Conservation (phyloP, 2,888 invertebrate genomes). For the Idaea dimidiata region DNA sequence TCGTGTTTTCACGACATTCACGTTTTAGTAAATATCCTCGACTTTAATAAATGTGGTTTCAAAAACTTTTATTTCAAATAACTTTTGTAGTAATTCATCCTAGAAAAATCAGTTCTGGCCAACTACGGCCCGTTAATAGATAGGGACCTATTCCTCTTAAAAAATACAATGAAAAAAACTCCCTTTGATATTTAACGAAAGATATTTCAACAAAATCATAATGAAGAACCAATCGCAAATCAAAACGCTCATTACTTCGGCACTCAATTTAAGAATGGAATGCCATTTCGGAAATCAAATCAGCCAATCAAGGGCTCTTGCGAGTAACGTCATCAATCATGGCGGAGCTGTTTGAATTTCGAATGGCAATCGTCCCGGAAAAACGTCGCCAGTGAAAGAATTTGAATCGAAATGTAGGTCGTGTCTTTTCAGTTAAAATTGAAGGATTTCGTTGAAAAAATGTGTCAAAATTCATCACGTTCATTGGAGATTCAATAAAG, state of each 20-base stretch:
- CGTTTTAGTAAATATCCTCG: too few relatives aligned
- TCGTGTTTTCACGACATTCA: too few relatives aligned
- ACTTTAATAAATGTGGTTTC: too few relatives aligned
- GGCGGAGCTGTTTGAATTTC: constrained; percentile 37
- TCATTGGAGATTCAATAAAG: background rate
- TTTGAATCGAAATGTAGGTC: constrained; percentile 17
- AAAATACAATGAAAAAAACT: background rate
- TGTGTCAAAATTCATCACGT: background rate
- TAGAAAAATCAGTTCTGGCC: too few relatives aligned
- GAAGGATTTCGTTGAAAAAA: background rate
- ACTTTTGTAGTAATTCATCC: too few relatives aligned
- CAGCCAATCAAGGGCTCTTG: constrained; percentile 55
- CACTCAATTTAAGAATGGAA: constrained; percentile 48
- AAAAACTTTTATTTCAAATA: too few relatives aligned
- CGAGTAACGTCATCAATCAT: constrained; percentile 60
- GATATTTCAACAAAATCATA: constrained; percentile 1
- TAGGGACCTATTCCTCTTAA: too few relatives aligned
- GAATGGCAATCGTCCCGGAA: constrained; percentile 28
- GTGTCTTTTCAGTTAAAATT: background rate
- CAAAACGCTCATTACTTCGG: constrained; percentile 43
- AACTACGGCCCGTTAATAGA: too few relatives aligned
- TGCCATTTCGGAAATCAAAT: constrained; percentile 54
- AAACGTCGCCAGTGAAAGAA: constrained; percentile 22
- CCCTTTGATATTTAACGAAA: background rate
- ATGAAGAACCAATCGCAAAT: constrained; percentile 30